Percentiles rank a stretch among this genome's conserved stretches.
These are phyloP conservation scores for Spea hammondii DNA, from an alignment of 2,797 vertebrate species.

Conservation along the genomic window DNA sequence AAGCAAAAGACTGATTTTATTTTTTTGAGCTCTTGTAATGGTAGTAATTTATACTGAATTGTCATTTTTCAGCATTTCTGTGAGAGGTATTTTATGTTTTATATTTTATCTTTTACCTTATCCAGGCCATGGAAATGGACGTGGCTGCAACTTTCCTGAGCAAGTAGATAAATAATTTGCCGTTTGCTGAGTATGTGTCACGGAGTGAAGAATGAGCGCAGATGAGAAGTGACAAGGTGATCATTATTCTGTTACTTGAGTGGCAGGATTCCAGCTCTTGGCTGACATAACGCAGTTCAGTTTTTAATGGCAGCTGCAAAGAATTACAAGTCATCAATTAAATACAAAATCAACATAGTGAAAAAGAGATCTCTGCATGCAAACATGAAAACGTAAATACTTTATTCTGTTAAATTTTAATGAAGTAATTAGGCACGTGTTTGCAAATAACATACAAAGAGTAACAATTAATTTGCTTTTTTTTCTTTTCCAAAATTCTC, in stretches of 20 bases:
- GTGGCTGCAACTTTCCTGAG: neutral
- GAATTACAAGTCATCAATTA: constrained; percentile 33
- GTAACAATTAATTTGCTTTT: constrained; percentile 26
- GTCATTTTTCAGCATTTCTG: too few relatives aligned
- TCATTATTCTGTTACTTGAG: constrained; percentile 36
- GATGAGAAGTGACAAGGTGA: constrained; percentile 36
- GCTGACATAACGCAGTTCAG: constrained; percentile 42
- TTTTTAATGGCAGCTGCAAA: constrained; percentile 50
- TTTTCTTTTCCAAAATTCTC: neutral
- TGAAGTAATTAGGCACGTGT: constrained; percentile 40
- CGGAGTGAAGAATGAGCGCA: constrained; percentile 10
- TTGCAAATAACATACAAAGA: constrained; percentile 38
- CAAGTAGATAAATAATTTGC: neutral
- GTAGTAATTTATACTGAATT: too few relatives aligned
- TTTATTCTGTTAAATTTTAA: constrained; percentile 38
- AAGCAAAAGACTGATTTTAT: too few relatives aligned
- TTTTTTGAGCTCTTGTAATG: too few relatives aligned
- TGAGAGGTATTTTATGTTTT: too few relatives aligned
- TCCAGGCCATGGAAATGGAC: neutral
- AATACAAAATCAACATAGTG: constrained; percentile 46
- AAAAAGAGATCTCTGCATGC: constrained; percentile 38
- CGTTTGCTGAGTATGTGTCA: constrained; percentile 3
- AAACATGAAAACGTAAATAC: constrained; percentile 45
- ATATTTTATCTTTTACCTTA: too few relatives aligned
- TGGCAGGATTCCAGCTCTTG: constrained; percentile 42